phyloP scores from a whole-genome alignment of 2,888 invertebrate species.

The Macropis europaea region DNA sequence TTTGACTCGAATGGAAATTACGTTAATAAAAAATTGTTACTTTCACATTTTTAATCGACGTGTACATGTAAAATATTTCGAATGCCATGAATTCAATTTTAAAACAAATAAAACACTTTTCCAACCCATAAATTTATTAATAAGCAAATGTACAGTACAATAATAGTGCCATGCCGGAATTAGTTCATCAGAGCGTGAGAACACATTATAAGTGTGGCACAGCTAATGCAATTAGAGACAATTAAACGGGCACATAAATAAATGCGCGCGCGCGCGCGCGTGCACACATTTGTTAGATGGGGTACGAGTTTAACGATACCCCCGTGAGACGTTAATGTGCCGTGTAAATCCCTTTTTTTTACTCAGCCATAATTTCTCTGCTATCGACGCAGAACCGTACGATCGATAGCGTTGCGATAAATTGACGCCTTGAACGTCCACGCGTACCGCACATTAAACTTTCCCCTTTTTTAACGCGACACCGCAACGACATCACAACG shows the following conservation, averaged over 20 bases:
- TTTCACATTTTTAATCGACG: too few species aligned
- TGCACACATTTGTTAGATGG: not conserved
- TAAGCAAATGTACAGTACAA: too few species aligned
- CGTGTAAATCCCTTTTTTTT: conserved; percentile 26
- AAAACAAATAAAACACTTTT: too few species aligned
- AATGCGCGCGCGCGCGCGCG: not conserved
- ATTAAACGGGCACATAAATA: not conserved
- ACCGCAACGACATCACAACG: not conserved
- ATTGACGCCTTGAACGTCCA: not conserved
- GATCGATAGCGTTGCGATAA: conserved; percentile 12
- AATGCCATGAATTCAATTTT: too few species aligned
- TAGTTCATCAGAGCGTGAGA: too few species aligned
- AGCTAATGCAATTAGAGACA: not conserved
- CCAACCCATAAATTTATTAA: too few species aligned
- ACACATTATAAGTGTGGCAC: not conserved
- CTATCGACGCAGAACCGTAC: conserved; percentile 1
- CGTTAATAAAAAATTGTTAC: too few species aligned
- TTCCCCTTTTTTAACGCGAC: not conserved
- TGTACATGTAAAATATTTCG: too few species aligned
- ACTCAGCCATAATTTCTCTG: conserved; percentile 10
- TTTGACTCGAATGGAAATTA: too few species aligned
- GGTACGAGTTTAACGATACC: not conserved
- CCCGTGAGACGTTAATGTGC: not conserved
- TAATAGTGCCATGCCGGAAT: too few species aligned
- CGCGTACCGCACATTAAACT: not conserved